Base-by-base conservation (phyloP, 2,113 vertebrate species). In the Australoheros scitulus region DNA sequence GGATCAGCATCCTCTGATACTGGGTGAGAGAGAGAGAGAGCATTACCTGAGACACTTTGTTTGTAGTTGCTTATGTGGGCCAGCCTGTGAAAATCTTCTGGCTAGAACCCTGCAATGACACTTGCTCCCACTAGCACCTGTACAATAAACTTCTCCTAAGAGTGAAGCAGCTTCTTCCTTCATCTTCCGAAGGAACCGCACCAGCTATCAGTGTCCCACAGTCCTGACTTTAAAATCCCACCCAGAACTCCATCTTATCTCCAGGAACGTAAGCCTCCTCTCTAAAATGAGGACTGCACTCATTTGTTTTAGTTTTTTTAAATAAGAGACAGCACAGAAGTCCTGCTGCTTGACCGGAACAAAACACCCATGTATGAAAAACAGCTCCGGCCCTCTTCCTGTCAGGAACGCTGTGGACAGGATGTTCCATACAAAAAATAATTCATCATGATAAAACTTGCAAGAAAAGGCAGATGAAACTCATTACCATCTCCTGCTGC, bases 281-380 rank as follows among this genome's bases (percentile, higher is more conserved):
- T 72, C 47, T 72, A 8, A 72, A 72, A 34, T 55, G 47, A 72
- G 68, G 18, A 17, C 26, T 32, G 68, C 68, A n/a, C 17, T 52
- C 47, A 34, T n/a, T 72, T 72, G 32, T 72, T 55, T 20, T 29
- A n/a, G n/a, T 20, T 72, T 55, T 8, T 26, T 41, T 52, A 32
- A 6, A 50, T 55, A 26, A 72, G 47, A 55, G 47, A 55, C 68
- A 34, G 68, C 68, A n/a, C 24, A 52, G 24, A 18, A 72, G 43
- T 72, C 24, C 43, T 72, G 43, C 10, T 20, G 43, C 65, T 52
- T 72, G 43, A 72, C 24, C 43, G 32, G 65, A 26, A 20, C 24
- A 32, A 70, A 70, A 70, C 64, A 50, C 10, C 64, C 64, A 70
- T 70, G 65, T 29, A 70, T 70, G 41, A 50, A 70, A 50, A 38